Evolutionary conservation across 2,797 vertebrate species (phyloP), one percentile per base, ranked within the genome.

Genomic region (Platalea minor): DNA sequence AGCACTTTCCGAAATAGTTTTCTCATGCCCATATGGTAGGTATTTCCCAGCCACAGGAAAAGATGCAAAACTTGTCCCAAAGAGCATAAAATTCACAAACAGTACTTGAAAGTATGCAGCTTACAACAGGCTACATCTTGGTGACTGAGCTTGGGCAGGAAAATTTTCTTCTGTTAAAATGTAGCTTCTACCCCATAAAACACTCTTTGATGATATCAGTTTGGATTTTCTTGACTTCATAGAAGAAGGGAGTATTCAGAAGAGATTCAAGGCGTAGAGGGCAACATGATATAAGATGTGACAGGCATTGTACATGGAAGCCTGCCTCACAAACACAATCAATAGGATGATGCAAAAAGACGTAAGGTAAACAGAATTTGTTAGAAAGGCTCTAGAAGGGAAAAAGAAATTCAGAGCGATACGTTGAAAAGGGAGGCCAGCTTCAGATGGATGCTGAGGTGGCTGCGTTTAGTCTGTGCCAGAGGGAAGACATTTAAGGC

Each of bases 131-230:
- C 35, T 80, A 28, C 48, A 64, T 64, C 50, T 78, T 82, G 21
- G 23, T 91, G 43, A 45, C 46, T 67, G 54, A 88, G 12, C 20
- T 74, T 79, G 24, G 18, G 46, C 54, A 86, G 54, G 43, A 78
- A 67, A 74, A 50, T 53, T 64, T 63, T 65, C 18, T 73, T 88
- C 35, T 60, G 25, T 56, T 89, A 51, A 91, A 54, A 53, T 41
- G 28, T 60, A 68, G 14, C 29, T 74, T 85, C 48, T 77, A 24
- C 16, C 43, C 28, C 46, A 31, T 37, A 35, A 91, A 86, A 65
- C 11, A 23, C 5, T 43, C 2, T 70, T 81, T 2, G 2, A 19
- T 56, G 8, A 57, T 54, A 46, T 10, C 0, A 48, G 18, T 37
- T 60, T 67, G 45, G 20, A 35, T 87, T 89, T 86, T 81, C 69